Base-by-base conservation (phyloP, 2,113 vertebrate genomes). In the Forbesichthys agassizii region DNA sequence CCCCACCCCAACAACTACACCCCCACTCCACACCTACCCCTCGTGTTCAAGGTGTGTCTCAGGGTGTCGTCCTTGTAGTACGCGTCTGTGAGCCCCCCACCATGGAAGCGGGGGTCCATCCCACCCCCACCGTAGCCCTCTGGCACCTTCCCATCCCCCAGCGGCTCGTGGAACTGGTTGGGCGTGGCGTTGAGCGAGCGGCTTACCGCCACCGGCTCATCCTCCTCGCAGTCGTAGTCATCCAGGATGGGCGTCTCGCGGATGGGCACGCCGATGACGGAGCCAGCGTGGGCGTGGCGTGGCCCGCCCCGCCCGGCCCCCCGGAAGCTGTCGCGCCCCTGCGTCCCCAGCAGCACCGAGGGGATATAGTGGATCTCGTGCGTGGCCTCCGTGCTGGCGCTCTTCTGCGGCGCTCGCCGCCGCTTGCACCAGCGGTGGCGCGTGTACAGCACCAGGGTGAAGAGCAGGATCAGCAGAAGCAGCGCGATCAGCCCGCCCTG, bases 331-430 rank as follows among this genome's bases (percentile, higher is more conserved):
- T 98, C 98, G 0, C 96, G 92, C 36, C 95, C 95, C 83, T 97
- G 96, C 0, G 96, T 93, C 0, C 96, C 98, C 33, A 99, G 94
- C 80, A 99, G 93, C 54, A 98, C 95, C 0, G 98, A 99, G 0
- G 97, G 98, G 66, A 98, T 99, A 90, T 99, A 99, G 90, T 99
- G 98, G 87, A 99, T 99, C 91, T 99, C 97, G 0, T 99, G 97
- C 0, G 96, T 99, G 82, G 97, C 98, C 88, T 99, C 97, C 0
- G 97, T 98, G 85, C 97, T 99, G 18, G 98, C 98, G 0, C 98
- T 99, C 88, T 99, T 99, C 91, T 99, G 97, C 0, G 96, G 98
- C 55, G 96, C 92, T 3, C 95, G 93, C 27, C 96, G 93, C 0
- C 96, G 94, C 72, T 96, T 96, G 88, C 96, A 95, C 96, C 96